A percentile compares a stretch with the other conserved stretches of the same genome.
Evolutionary conservation across 2,888 invertebrate genomes (phyloP).

Genomic region (Dryadula phaetusa): DNA sequence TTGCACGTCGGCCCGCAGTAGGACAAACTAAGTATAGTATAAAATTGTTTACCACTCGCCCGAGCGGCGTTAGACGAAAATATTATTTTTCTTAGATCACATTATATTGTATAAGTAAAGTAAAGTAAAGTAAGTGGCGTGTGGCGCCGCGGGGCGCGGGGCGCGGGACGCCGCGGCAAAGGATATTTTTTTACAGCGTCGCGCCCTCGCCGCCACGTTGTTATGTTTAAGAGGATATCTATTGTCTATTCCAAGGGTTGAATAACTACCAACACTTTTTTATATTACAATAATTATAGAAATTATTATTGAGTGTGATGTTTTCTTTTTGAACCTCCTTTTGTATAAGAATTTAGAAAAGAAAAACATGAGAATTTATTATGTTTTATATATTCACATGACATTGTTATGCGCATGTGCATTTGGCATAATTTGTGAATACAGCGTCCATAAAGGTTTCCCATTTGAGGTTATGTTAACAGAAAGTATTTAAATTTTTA

Average conservation of each 20-base stretch:
- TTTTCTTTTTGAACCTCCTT: conserved; percentile 52
- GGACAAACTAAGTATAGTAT: conserved; percentile 81
- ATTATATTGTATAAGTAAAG: conserved; percentile 82
- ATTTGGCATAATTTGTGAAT: too few relatives aligned
- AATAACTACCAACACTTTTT: conserved; percentile 84
- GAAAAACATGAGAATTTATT: background rate
- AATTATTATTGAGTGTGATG: conserved; percentile 81
- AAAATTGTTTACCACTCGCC: conserved; percentile 81
- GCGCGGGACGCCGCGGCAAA: conserved; percentile 55
- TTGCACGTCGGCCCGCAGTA: conserved; percentile 44
- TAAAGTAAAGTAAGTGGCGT: conserved; percentile 67
- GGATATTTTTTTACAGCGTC: conserved; percentile 79
- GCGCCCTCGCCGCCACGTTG: conserved; percentile 65
- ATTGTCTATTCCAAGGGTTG: conserved; percentile 84
- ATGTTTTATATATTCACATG: too few relatives aligned
- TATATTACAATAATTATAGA: conserved; percentile 86
- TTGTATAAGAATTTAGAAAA: background rate
- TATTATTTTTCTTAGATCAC: conserved; percentile 85
- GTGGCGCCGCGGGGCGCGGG: conserved; percentile 46
- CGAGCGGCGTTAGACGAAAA: conserved; percentile 79
- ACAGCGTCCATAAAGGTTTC: too few relatives aligned
- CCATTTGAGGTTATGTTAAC: too few relatives aligned
- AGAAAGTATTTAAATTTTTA: too few relatives aligned
- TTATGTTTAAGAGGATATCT: conserved; percentile 85
- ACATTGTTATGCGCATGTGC: too few relatives aligned